These are phyloP conservation scores for Saguinus midas DNA, from an alignment of 2,113 vertebrate species.

Conservation along the genomic window DNA sequence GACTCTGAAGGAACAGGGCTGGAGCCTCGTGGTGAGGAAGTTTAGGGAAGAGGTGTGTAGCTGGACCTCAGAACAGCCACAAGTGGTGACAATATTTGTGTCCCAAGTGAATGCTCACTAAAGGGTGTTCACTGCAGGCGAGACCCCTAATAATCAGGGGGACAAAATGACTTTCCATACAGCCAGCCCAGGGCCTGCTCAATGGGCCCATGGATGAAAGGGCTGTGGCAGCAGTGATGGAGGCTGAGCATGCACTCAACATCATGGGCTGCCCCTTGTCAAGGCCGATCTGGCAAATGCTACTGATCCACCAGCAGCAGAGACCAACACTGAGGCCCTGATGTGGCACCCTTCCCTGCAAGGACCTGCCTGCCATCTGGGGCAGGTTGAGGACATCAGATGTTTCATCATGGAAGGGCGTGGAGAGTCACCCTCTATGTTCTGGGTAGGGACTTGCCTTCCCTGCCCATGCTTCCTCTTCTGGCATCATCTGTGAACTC, in stretches of 20 bases:
- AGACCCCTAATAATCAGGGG: not conserved
- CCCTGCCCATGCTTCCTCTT: not conserved
- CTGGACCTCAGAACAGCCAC: not conserved
- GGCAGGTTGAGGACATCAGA: too few relatives aligned
- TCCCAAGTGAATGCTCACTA: not conserved
- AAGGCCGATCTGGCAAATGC: not conserved
- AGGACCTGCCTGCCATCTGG: not conserved
- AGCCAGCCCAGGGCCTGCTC: not conserved
- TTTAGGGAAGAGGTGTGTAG: not conserved
- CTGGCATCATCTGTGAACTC: accelerated
- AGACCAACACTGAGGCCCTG: not conserved
- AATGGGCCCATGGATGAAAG: not conserved
- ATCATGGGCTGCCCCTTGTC: not conserved
- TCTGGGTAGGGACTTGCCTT: not conserved
- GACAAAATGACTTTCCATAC: not conserved
- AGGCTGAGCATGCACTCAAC: not conserved
- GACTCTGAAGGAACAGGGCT: not conserved
- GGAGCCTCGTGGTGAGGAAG: not conserved
- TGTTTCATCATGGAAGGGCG: not conserved
- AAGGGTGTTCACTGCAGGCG: not conserved
- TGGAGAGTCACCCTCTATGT: not conserved
- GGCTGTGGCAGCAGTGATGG: not conserved
- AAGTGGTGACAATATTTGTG: not conserved
- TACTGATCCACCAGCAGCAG: not conserved
- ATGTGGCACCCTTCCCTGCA: not conserved